phyloP scores from a whole-genome alignment of 2,113 vertebrate species.

The Dicentrarchus labrax region DNA sequence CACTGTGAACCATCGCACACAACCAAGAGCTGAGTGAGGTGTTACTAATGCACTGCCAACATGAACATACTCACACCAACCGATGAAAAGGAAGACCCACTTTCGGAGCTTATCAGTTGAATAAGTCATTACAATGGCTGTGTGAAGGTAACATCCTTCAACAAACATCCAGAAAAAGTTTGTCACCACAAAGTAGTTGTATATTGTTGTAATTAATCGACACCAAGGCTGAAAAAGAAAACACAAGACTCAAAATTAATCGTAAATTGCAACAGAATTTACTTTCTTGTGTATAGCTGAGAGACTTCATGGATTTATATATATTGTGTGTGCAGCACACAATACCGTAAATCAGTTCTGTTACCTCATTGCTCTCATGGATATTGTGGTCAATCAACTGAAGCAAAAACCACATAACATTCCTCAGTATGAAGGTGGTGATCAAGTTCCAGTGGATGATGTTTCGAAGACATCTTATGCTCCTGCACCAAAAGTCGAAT shows the following conservation, averaged over 20 bases:
- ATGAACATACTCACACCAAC: conserved; percentile 92
- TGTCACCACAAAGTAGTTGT: conserved; percentile 99
- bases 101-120: conserved; percentile 95
- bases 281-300: not conserved
- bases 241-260: not conserved
- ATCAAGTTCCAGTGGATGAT: conserved; percentile 99
- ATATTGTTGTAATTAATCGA: conserved; percentile 94
- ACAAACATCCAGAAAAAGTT: conserved; percentile 99
- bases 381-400: conserved; percentile 97
- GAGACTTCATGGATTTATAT: not conserved
- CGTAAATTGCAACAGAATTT: not conserved
- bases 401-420: conserved; percentile 95
- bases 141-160: conserved; percentile 98
- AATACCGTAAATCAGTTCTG: not conserved
- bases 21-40: not conserved
- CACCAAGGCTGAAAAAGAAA: conserved; percentile 91
- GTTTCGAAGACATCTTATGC: conserved; percentile 96
- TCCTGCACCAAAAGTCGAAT: conserved; percentile 81
- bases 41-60: not conserved
- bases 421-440: conserved; percentile 97
- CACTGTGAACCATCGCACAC: not conserved
- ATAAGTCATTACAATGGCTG: conserved; percentile 98
- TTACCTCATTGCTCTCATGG: conserved; percentile 96
- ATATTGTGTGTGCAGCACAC: not conserved
- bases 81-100: conserved; percentile 98